phyloP scores from a whole-genome alignment of 2,113 vertebrate species.

The Corvus cornix region DNA sequence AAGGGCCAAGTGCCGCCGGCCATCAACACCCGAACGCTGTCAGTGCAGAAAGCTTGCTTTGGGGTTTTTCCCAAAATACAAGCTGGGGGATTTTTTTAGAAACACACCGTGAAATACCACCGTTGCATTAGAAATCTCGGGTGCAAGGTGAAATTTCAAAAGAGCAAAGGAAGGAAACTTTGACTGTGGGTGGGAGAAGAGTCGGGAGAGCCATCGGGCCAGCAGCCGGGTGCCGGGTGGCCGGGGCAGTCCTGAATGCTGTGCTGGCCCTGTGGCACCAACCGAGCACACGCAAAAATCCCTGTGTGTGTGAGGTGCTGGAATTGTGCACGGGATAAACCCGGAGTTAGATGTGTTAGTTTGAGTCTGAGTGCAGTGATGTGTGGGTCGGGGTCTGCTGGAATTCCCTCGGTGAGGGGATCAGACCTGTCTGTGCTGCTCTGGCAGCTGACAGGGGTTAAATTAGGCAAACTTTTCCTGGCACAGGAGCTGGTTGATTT shows the following conservation, averaged over 20 bases:
- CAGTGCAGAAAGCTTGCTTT: background rate
- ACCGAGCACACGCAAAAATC: accelerated
- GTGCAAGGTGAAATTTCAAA: background rate
- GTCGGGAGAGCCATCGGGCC: accelerated
- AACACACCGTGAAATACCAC: background rate
- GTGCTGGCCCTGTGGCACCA: background rate
- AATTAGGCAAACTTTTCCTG: background rate
- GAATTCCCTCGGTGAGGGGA: background rate
- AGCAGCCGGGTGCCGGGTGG: accelerated
- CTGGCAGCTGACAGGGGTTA: background rate
- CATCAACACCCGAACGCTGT: accelerated
- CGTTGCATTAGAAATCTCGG: accelerated
- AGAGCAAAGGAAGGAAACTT: background rate
- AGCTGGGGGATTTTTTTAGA: accelerated
- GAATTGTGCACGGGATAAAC: background rate
- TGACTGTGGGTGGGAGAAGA: accelerated
- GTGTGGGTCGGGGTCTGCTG: background rate
- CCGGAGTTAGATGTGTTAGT: background rate
- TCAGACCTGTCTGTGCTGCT: background rate
- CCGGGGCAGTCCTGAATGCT: accelerated
- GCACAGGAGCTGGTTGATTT: background rate
- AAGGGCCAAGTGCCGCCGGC: accelerated
- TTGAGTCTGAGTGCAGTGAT: accelerated
- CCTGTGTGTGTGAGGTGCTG: accelerated
- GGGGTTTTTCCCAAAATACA: accelerated